Conservation (phyloP, 2,888 invertebrate species). For the Lepidochitona cinerea region DNA sequence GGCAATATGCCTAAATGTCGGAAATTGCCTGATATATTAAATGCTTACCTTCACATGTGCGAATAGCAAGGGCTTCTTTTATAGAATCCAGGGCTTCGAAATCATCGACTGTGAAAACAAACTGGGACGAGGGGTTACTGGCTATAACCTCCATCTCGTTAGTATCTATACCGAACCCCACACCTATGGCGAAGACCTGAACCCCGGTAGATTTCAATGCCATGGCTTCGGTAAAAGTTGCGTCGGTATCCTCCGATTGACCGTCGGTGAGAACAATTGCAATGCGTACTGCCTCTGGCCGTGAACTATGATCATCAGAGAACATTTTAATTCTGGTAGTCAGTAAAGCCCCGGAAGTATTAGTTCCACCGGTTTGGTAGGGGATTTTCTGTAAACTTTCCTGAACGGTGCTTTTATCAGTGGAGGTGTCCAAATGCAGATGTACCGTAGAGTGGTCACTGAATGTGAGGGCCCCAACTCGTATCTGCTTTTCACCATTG, state of each 20-base stretch:
- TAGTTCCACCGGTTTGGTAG: slow-evolving; percentile 32
- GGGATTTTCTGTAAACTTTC: slow-evolving; percentile 31
- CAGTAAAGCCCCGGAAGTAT: slow-evolving; percentile 33
- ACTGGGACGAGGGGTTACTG: background rate
- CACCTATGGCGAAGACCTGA: slow-evolving; percentile 43
- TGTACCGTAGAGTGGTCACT: slow-evolving; percentile 32
- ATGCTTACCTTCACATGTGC: slow-evolving; percentile 43
- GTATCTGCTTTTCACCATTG: slow-evolving; percentile 32
- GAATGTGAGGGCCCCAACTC: slow-evolving; percentile 51
- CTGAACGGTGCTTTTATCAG: slow-evolving; percentile 23
- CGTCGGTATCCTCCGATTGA: slow-evolving; percentile 30
- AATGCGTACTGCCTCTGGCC: slow-evolving; percentile 32
- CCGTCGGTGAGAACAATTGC: slow-evolving; percentile 46
- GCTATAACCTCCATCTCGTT: background rate
- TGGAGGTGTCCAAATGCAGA: slow-evolving; percentile 38
- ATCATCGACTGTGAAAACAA: slow-evolving; percentile 33
- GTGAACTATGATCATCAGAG: slow-evolving; percentile 31
- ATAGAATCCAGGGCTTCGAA: slow-evolving; percentile 47
- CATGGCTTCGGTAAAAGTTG: slow-evolving; percentile 29
- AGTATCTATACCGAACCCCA: slow-evolving; percentile 30
- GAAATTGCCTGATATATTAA: too few relatives aligned
- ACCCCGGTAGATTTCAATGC: slow-evolving; percentile 29
- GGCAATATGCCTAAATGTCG: too few relatives aligned
- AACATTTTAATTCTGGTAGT: slow-evolving; percentile 39
- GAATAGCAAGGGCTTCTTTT: slow-evolving; percentile 36